Evolutionary conservation across 2,113 vertebrate species (phyloP), one percentile per base, ranked within the genome.

Genomic region (Craseonycteris thonglongyai): DNA sequence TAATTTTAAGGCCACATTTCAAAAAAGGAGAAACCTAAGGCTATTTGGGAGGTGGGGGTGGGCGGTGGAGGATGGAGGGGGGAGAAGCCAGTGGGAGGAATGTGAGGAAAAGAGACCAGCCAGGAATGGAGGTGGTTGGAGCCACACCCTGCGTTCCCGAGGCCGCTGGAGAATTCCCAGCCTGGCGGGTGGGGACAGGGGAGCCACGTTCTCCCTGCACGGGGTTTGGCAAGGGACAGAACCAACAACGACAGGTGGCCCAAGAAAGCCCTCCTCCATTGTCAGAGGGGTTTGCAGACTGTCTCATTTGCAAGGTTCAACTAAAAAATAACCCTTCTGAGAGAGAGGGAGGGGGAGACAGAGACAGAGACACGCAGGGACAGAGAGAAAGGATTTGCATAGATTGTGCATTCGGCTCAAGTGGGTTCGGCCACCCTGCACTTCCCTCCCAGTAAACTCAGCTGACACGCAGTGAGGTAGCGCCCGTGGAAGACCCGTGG

Each of bases 341-440:
- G 24, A 56, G n/a, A 95, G 24, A 65, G 45, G n/a, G 4, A 40
- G n/a, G 93, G 47, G 95, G 72, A 97, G 87, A 96, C 92, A 97
- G 78, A n/a, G n/a, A n/a, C n/a, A n/a, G n/a, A n/a, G n/a, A n/a
- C n/a, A n/a, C n/a, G n/a, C n/a, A n/a, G n/a, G n/a, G n/a, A 97
- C 80, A 94, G 47, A 65, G 47, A 35, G 93, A 97, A 90, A 98
- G 96, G 96, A 93, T 98, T 99, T 99, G 98, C 98, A 99, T 99
- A 99, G 98, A 98, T 98, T 97, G 96, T 98, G 98, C 98, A 98
- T 98, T 98, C 98, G 98, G 97, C 97, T 98, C 96, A 93, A 98
- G 98, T 97, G 96, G 95, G 96, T 71, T 84, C 94, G 86, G 96
- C 97, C 97, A 97, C 94, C 94, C 96, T 91, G 91, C 30, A n/a